Conservation (phyloP, 2,888 invertebrate genomes). For the Rhopalosiphum nymphaeae region DNA sequence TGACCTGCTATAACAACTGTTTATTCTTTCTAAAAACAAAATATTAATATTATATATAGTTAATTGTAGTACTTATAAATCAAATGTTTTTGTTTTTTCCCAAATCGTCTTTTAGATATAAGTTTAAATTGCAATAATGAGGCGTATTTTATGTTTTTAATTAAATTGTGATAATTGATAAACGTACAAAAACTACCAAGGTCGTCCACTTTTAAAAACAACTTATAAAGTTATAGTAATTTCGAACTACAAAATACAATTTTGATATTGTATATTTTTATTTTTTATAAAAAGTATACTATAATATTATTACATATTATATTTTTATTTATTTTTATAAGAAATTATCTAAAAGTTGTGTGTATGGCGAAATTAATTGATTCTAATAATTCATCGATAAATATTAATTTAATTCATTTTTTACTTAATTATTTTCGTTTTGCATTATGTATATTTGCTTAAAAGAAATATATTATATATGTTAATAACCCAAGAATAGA, state of each 20-base stretch:
- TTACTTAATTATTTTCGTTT: neutral
- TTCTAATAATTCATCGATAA: neutral
- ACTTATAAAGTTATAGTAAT: neutral
- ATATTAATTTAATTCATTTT: neutral
- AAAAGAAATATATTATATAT: neutral
- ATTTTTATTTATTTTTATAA: neutral
- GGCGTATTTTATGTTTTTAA: neutral
- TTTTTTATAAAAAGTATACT: neutral
- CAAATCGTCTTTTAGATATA: neutral
- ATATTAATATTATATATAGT: neutral
- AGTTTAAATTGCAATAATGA: constrained; percentile 13
- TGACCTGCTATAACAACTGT: constrained; percentile 41
- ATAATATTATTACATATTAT: neutral
- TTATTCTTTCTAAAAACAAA: constrained; percentile 33
- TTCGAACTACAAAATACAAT: neutral
- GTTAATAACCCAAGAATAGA: neutral
- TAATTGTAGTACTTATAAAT: neutral
- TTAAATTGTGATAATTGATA: constrained; percentile 25
- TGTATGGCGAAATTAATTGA: neutral
- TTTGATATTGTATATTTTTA: neutral
- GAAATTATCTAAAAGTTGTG: neutral
- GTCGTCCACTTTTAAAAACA: neutral
- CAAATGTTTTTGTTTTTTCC: constrained; percentile 1
- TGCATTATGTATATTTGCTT: neutral
- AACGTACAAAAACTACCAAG: constrained; percentile 7